Evolutionary conservation across 1,140 invertebrate species (phyloP), one percentile per base, ranked within the genome.

Genomic region (Sitobion miscanthi): DNA sequence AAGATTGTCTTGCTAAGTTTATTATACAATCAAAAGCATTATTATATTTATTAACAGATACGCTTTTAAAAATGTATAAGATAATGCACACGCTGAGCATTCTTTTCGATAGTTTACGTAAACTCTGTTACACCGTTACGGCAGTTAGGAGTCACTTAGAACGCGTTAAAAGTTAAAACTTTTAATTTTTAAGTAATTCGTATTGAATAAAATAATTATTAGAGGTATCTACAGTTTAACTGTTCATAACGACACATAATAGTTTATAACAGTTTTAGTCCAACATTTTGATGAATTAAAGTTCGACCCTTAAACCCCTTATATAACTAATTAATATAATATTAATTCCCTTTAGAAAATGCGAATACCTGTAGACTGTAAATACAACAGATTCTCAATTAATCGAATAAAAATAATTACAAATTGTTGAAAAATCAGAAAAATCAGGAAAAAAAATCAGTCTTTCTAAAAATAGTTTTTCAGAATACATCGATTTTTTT

Each of bases 1-100:
- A 49, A 49, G 86, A 88, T 88, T 88, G 86, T n/a, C 45, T 88
- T 35, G 25, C 30, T n/a, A 49, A 88, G 86, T 88, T 49, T 47
- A 49, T 49, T n/a, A 52, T 30, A 47, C 23, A 25, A 47, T 47
- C 85, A 23, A 47, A 87, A 47, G 25, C 23, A n/a, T 38, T 42
- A 14, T 85, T 87, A 30, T 87, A 49, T 47, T 87, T 47, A 45
- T 49, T 87, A 87, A 17, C 6, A 30, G 85, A 30, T 30, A n/a
- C 42, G 85, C 17, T 87, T 87, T 77, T 77, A 77, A 77, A 77
- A 77, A 77, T n/a, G n/a, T 30, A 69, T n/a, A n/a, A n/a, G 14
- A 20, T 69, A n/a, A 62, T 62, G 30, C 30, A 30, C 30, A 30
- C 25, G 11, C 30, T 30, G 30, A 77, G n/a, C 62, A 17, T 69